Base-by-base conservation (phyloP, 2,797 vertebrate genomes). In the Bradypodion ventrale region DNA sequence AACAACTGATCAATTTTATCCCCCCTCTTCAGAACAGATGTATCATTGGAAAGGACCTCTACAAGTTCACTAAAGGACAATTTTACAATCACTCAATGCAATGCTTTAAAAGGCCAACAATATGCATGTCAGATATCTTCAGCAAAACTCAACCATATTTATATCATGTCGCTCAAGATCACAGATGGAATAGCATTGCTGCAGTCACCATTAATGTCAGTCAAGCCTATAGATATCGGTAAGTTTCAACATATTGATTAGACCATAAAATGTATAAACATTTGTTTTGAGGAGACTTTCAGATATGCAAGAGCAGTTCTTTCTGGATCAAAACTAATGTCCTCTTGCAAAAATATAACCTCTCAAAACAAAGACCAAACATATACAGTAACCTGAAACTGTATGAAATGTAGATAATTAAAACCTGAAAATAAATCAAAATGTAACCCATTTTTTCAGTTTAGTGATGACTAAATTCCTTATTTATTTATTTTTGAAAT, bases 191-290 rank as follows among this genome's bases (percentile, higher is more conserved):
- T 5, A 1, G 85, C 78, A 0, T 68, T 85, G 62, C 90, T 96
- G 25, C 87, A 83, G 35, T 95, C 95, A 0, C 95, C 97, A 0
- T 86, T 94, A 9, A 84, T 96, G 87, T 92, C 95, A 12, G 93
- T 95, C 80, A 87, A 91, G 75, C 97, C 96, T 59, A 9, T 91
- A 13, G 88, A 90, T 82, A 83, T 97, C 0, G 95, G 98, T 99
- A 93, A 96, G 97, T 93, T 32, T 62, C 27, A 59, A 69, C 75
- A 49, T n/a, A 40, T 76, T 70, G 25, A 32, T 12, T 13, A 69
- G 2, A 72, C 16, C 16, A 25, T 44, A 35, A 3, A 77, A 72
- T 37, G 25, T 32, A 66, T 76, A 59, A 42, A 44, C 2, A 29
- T 42, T 23, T 29, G 60, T 52, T 13, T n/a, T 74, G 23, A 42